phyloP scores from a whole-genome alignment of 2,113 vertebrate species.

The Saguinus imperator region DNA sequence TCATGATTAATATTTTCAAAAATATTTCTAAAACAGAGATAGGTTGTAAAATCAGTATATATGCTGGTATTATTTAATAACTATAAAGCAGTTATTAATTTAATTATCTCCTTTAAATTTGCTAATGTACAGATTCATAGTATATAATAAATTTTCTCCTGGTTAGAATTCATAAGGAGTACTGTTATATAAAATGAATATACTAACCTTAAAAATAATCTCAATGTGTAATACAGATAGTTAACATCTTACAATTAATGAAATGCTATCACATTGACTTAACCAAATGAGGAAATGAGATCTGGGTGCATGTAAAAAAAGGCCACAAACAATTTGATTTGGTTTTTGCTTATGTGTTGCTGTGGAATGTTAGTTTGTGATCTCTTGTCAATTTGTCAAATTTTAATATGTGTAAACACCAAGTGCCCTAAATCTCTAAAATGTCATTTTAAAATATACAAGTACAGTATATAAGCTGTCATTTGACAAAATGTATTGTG shows the following conservation, averaged over 20 bases:
- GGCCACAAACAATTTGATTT: not conserved
- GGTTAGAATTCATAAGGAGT: not conserved
- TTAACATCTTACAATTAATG: not conserved
- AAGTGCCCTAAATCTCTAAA: slow-evolving; percentile 48
- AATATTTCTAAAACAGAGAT: not conserved
- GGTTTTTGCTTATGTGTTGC: not conserved
- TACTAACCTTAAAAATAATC: not conserved
- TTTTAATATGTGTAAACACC: slow-evolving; percentile 31
- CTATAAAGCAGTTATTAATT: not conserved
- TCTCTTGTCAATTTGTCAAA: slow-evolving; percentile 23
- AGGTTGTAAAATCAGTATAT: not conserved
- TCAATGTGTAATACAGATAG: not conserved
- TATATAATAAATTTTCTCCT: not conserved
- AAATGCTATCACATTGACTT: not conserved
- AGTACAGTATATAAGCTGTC: not conserved
- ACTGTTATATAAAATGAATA: not conserved
- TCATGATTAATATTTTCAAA: not conserved
- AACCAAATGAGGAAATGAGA: not conserved
- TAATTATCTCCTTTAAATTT: not conserved
- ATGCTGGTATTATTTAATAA: not conserved
- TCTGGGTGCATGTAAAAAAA: not conserved
- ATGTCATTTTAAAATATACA: slow-evolving; percentile 60
- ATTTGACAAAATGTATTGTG: slow-evolving; percentile 43
- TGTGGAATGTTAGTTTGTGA: not conserved
- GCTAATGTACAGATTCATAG: not conserved